These are phyloP conservation scores for Synodontis membranacea DNA, from an alignment of 2,113 vertebrate species.

Conservation along the genomic window DNA sequence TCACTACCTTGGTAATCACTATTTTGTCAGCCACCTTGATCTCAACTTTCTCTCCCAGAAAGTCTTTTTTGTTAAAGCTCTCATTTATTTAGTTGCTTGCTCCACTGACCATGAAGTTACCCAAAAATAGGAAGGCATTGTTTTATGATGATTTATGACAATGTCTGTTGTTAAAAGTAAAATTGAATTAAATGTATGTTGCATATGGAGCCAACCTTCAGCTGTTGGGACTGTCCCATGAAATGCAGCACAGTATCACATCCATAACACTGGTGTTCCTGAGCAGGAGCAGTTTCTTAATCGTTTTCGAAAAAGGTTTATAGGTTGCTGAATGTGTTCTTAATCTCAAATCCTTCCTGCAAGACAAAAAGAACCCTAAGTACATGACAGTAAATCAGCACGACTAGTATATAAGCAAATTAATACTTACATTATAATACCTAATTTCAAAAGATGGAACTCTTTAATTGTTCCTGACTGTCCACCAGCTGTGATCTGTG, in stretches of 20 bases:
- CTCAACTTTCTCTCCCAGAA: background rate
- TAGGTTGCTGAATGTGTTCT: background rate
- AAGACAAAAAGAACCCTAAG: background rate
- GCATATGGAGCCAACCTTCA: background rate
- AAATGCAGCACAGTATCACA: background rate
- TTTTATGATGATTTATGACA: background rate
- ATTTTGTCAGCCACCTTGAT: background rate
- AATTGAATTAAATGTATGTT: background rate
- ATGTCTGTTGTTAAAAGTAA: background rate
- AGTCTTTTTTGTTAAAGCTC: background rate
- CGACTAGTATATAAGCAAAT: background rate
- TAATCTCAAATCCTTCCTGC: background rate
- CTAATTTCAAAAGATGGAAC: background rate
- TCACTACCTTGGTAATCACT: background rate
- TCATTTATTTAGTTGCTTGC: background rate
- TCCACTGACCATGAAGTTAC: background rate
- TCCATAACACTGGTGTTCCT: background rate
- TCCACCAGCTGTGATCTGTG: constrained; percentile 24
- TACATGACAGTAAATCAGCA: background rate
- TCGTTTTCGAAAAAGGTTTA: background rate
- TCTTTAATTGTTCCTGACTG: background rate
- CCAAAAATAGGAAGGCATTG: background rate
- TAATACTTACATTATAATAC: background rate
- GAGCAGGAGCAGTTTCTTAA: background rate
- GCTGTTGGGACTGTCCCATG: background rate